Conservation (phyloP, 2,113 vertebrate genomes). For the Phylloscopus whistleri region DNA sequence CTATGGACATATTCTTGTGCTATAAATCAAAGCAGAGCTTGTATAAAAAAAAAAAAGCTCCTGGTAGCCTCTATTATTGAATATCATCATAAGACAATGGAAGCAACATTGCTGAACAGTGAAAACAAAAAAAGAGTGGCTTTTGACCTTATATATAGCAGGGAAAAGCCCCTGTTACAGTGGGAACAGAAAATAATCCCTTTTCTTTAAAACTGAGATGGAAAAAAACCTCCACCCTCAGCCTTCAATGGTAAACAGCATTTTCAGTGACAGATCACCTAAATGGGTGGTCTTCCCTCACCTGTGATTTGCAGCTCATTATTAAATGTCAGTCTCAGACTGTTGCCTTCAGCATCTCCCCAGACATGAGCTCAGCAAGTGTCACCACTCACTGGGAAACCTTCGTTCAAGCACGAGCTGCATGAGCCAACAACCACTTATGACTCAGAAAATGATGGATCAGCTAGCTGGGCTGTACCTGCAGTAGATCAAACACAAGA, state of each 20-base stretch:
- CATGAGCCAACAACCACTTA: not conserved
- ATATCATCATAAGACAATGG: not conserved
- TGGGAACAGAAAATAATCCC: not conserved
- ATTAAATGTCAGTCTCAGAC: not conserved
- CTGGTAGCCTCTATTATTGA: not conserved
- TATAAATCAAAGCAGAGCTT: not conserved
- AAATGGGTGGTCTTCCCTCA: not conserved
- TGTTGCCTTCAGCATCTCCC: not conserved
- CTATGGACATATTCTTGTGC: not conserved
- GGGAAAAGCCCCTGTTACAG: not conserved
- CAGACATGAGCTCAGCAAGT: not conserved
- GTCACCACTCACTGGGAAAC: not conserved
- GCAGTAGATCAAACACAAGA: not conserved
- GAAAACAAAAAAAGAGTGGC: not conserved
- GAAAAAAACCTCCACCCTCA: not conserved
- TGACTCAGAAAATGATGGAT: not conserved
- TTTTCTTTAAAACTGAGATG: not conserved
- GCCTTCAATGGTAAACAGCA: not conserved
- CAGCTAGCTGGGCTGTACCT: not conserved
- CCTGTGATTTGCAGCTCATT: not conserved
- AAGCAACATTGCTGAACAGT: not conserved
- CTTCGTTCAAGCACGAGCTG: not conserved
- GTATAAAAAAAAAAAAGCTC: not conserved
- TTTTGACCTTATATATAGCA: not conserved
- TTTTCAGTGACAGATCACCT: not conserved